phyloP scores from a whole-genome alignment of 2,797 vertebrate genomes.

The Ptychadena robeensis region DNA sequence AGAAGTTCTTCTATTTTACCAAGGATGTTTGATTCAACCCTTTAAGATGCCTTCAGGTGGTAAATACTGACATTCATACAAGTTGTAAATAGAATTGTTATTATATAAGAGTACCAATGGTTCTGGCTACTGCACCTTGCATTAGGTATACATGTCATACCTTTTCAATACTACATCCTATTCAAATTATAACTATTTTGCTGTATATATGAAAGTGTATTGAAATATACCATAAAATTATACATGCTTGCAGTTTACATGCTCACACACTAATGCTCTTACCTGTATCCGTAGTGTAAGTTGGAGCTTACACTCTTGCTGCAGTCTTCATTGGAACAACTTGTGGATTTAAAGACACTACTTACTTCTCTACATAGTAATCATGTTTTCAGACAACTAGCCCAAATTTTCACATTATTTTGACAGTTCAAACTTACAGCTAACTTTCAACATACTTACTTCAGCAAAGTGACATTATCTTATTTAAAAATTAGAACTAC shows the following conservation, averaged over 20 bases:
- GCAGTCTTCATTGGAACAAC: conserved; percentile 47
- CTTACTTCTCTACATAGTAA: conserved; percentile 26
- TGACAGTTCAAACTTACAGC: not conserved
- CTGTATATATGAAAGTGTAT: not conserved
- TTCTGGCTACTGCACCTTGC: not conserved
- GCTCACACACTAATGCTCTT: conserved; percentile 48
- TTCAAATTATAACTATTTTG: not conserved
- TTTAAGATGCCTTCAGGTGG: too few relatives aligned
- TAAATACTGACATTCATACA: too few relatives aligned
- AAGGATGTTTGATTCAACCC: too few relatives aligned
- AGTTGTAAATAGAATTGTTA: too few relatives aligned
- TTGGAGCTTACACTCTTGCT: not conserved
- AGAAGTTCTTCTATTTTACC: too few relatives aligned
- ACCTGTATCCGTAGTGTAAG: conserved; percentile 43
- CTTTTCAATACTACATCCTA: not conserved
- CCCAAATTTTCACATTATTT: not conserved
- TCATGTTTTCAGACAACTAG: not conserved
- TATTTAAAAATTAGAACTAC: not conserved
- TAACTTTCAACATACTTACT: too few relatives aligned
- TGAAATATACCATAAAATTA: conserved; percentile 50
- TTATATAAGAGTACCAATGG: too few relatives aligned
- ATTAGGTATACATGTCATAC: not conserved
- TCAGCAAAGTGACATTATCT: not conserved
- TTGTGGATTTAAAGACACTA: conserved; percentile 56
- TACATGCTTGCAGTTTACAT: conserved; percentile 49